Conservation (phyloP, 2,113 vertebrate genomes). For the Passer domesticus region DNA sequence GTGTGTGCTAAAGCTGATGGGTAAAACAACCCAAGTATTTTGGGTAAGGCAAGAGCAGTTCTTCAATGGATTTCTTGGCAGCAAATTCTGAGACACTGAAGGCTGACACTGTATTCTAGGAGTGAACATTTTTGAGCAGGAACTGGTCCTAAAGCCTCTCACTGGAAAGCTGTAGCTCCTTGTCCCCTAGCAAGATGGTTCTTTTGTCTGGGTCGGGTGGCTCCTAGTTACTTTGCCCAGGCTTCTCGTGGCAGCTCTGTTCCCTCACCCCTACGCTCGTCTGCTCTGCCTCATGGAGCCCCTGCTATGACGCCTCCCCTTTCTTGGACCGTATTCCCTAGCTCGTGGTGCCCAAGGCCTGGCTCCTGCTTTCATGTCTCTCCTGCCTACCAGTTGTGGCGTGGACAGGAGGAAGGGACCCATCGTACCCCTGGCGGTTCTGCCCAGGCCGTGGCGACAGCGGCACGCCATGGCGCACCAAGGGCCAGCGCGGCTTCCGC, state of each 20-base stretch:
- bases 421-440: fast-evolving
- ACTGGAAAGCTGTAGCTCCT: not conserved
- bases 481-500: not conserved
- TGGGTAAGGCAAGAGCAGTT: not conserved
- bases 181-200: not conserved
- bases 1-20: not conserved
- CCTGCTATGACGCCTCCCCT: fast-evolving
- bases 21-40: not conserved
- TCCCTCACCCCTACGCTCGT: no score
- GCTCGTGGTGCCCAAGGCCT: no score
- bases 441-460: no score
- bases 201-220: fast-evolving
- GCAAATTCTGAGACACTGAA: fast-evolving
- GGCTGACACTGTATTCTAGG: fast-evolving
- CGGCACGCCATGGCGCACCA: fast-evolving
- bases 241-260: not conserved
- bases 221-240: not conserved
- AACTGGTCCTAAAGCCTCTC: not conserved
- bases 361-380: fast-evolving
- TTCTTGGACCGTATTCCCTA: fast-evolving
- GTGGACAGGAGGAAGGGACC: not conserved
- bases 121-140: not conserved
- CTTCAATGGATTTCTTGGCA: not conserved
- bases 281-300: not conserved
- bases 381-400: fast-evolving